Evolutionary conservation across 2,113 vertebrate genomes (phyloP).

Genomic region (Neogale vison): DNA sequence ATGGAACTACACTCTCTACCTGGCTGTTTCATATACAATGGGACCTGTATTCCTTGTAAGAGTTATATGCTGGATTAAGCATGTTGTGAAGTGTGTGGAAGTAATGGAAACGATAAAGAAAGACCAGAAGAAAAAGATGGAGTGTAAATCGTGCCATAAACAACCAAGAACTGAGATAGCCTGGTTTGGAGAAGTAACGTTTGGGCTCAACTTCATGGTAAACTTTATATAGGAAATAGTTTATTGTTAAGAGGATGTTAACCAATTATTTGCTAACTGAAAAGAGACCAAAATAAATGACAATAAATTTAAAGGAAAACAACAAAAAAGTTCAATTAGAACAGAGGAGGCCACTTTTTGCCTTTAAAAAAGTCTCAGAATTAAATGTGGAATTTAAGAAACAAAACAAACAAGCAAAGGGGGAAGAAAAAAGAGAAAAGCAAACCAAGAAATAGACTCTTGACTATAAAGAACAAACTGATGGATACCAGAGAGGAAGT

Average conservation of each 20-base stretch:
- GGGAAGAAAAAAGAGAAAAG: neutral
- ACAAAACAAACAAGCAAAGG: neutral
- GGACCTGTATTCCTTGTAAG: neutral
- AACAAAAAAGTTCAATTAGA: neutral
- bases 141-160: neutral
- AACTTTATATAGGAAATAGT: neutral
- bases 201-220: neutral
- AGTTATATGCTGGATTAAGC: neutral
- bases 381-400: neutral
- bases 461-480: neutral
- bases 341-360: neutral
- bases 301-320: neutral
- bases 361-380: neutral
- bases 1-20: neutral
- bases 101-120: neutral
- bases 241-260: neutral
- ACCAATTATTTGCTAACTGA: neutral
- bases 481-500: neutral
- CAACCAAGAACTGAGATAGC: neutral
- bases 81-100: neutral
- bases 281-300: neutral
- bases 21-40: too few species aligned
- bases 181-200: neutral
- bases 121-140: neutral
- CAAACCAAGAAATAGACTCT: neutral